These are phyloP conservation scores for Sebastes iracundus DNA, from an alignment of 2,797 vertebrate genomes.

Conservation along the genomic window DNA sequence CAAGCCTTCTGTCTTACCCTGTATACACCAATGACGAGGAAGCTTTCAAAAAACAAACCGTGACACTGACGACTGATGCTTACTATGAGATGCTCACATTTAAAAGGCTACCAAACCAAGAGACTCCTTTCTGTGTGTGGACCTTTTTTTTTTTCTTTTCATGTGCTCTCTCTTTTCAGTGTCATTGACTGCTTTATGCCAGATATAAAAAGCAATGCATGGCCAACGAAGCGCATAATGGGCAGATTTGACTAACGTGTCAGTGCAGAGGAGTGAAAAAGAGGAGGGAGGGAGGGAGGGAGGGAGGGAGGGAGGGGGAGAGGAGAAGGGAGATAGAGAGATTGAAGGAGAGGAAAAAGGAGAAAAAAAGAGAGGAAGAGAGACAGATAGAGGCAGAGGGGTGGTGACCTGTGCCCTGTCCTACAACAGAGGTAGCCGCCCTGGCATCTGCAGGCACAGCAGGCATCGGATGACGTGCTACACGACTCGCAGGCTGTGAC, in stretches of 20 bases:
- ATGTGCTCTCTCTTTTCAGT: constrained; percentile 67
- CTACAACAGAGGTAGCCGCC: constrained; percentile 59
- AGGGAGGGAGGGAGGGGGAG: not conserved
- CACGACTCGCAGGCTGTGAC: constrained; percentile 61
- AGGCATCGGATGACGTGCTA: constrained; percentile 63
- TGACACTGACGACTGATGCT: constrained; percentile 53
- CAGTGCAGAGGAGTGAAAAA: constrained; percentile 71
- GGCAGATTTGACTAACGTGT: constrained; percentile 75
- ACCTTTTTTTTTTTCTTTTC: constrained; percentile 21
- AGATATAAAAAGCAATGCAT: constrained; percentile 75
- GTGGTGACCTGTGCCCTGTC: constrained; percentile 58
- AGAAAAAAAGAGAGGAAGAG: not conserved
- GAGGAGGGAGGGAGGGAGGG: not conserved
- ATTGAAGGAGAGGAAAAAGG: constrained; percentile 25
- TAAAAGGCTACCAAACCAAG: constrained; percentile 45
- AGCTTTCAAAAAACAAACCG: constrained; percentile 56
- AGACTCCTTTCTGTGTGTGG: constrained; percentile 37
- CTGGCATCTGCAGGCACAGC: constrained; percentile 72
- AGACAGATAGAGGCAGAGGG: constrained; percentile 27
- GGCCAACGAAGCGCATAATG: constrained; percentile 76
- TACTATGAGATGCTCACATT: constrained; percentile 33
- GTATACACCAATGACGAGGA: constrained; percentile 41
- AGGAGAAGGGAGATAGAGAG: not conserved
- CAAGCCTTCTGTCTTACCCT: constrained; percentile 57
- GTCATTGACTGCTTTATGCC: constrained; percentile 76